These are phyloP conservation scores for Poeciliopsis retropinna DNA, from an alignment of 2,113 vertebrate genomes.

Conservation along the genomic window DNA sequence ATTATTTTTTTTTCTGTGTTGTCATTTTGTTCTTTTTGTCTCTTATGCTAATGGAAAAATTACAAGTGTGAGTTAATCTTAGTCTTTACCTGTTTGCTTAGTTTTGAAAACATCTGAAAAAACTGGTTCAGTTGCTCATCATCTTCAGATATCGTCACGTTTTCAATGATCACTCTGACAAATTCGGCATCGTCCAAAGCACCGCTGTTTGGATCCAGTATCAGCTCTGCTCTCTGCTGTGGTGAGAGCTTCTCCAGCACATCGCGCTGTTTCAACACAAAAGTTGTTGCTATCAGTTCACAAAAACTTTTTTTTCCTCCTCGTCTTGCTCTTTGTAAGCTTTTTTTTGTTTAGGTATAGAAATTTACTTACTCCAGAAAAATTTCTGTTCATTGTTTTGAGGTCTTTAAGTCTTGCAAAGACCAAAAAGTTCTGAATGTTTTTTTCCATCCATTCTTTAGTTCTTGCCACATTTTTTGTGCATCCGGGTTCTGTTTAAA, in stretches of 20 bases:
- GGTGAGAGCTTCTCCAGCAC: slow-evolving; percentile 27
- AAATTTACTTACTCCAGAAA: slow-evolving; percentile 34
- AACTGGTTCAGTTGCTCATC: slow-evolving; percentile 20
- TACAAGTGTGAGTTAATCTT: background rate
- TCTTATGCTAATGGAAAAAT: background rate
- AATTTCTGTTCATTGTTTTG: slow-evolving; percentile 25
- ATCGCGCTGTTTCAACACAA: background rate
- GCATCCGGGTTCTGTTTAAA: slow-evolving; percentile 41
- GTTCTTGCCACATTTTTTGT: slow-evolving; percentile 11
- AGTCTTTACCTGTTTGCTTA: slow-evolving; percentile 24
- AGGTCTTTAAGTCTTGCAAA: slow-evolving; percentile 38
- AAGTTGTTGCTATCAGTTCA: background rate
- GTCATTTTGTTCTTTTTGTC: too few species aligned
- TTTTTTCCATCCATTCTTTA: slow-evolving; percentile 35
- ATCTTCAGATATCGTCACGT: slow-evolving; percentile 12
- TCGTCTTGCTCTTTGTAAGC: background rate
- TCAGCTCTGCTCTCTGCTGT: slow-evolving; percentile 42
- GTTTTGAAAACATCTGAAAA: slow-evolving; percentile 21
- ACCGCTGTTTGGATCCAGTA: slow-evolving; percentile 29
- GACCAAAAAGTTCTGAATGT: slow-evolving; percentile 24
- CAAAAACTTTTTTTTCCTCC: background rate
- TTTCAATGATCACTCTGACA: slow-evolving; percentile 28
- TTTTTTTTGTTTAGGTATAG: background rate
- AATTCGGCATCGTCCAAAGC: slow-evolving; percentile 31
- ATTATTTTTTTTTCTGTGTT: too few species aligned